Base-by-base conservation (phyloP, 1,140 invertebrate genomes). In the Bradynema listronoti region DNA sequence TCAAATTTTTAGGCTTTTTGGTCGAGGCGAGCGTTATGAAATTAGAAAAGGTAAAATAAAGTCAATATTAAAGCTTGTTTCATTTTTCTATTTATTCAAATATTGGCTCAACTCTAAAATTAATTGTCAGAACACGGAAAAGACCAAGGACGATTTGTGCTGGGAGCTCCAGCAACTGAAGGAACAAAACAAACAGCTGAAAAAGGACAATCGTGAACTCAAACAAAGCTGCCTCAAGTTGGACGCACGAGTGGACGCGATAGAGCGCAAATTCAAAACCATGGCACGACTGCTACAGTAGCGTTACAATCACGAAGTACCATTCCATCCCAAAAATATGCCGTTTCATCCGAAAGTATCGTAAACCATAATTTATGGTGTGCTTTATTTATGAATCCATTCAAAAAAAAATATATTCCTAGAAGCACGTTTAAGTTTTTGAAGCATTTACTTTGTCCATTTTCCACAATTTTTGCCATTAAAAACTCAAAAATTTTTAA, bases 91-190 rank as follows among this genome's bases (percentile, higher is more conserved):
- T 47, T 47, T 47, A 9, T 22, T 7, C 7, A 22, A 47, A 47
- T 7, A 22, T 47, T 47, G 7, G 11, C 22, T 47, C 7, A 22
- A 47, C 22, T 9, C 29, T 47, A 47, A 7, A 47, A 47, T 9
- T 24, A 9, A 22, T 7, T 45, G 6, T 53, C 24, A 66, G 53
- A 55, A 32, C 25, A 34, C 54, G 2, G 49, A 58, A 7, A 63
- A 77, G 56, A 56, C 71, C 29, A 51, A 61, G 27, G 65, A 77
- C 36, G 74, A 78, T 25, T 29, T 78, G 30, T 51, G 56, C 29
- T 77, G 73, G 69, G 74, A 77, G 56, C 58, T 77, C 34, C 75
- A 77, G 36, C 74, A 77, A 53, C 66, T 77, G 27, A 72, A 77
- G 53, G 50, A 50, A 22, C 68, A 74, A 41, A 75, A 76, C 47